Percentiles rank a stretch among this genome's conserved stretches.
phyloP scores from a whole-genome alignment of 1,140 invertebrate genomes.

The Danaus melanippus region DNA sequence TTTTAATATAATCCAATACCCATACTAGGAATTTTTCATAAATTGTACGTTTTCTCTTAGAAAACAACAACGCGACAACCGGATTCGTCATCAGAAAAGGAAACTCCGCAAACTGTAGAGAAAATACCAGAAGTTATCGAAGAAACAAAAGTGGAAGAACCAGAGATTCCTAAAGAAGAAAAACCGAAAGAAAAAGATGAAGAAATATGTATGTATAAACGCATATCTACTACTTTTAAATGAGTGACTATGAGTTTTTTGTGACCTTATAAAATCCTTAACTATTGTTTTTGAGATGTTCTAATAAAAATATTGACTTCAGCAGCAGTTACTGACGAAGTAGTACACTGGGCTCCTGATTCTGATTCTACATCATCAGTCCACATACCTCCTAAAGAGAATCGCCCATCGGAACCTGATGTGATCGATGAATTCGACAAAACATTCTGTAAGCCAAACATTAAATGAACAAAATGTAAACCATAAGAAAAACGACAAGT shows the following conservation, averaged over 20 bases:
- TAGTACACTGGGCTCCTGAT: slow-evolving; percentile 46
- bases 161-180: slow-evolving; percentile 41
- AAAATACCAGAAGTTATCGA: slow-evolving; percentile 67
- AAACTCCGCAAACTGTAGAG: slow-evolving; percentile 64
- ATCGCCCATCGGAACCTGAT: slow-evolving; percentile 31
- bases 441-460: slow-evolving; percentile 43
- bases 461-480: background rate
- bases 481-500: too few species aligned
- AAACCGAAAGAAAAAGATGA: slow-evolving; percentile 53
- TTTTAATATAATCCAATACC: background rate
- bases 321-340: slow-evolving; percentile 45
- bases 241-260: too few species aligned
- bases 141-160: slow-evolving; percentile 33
- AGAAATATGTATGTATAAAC: slow-evolving; percentile 34
- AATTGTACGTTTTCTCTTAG: slow-evolving; percentile 22
- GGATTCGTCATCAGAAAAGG: slow-evolving; percentile 60
- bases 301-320: slow-evolving; percentile 1
- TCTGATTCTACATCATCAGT: slow-evolving; percentile 40
- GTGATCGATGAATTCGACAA: slow-evolving; percentile 45
- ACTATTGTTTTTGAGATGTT: background rate
- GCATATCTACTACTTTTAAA: too few species aligned
- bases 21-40: background rate
- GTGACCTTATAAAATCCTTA: too few species aligned
- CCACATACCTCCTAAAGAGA: slow-evolving; percentile 42
- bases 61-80: slow-evolving; percentile 59